Evolutionary conservation across 2,888 invertebrate species (phyloP), one percentile per base, ranked within the genome.

Genomic region (Coecobrya sp.): DNA sequence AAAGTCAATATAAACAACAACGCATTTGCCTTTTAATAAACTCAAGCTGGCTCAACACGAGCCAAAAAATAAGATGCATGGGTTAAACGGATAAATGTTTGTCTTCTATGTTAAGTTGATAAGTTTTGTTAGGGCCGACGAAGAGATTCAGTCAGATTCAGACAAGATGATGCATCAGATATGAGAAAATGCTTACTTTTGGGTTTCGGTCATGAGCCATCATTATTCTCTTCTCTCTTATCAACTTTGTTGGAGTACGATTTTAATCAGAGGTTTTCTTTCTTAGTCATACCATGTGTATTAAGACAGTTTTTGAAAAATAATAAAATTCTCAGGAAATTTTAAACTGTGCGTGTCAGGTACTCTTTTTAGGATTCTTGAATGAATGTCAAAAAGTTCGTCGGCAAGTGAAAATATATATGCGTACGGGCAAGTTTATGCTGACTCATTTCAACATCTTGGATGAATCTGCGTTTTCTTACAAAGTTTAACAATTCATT

Each of bases 201-300:
- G 27, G 73, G 27, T 86, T 73, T 62, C 73, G 55, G 73, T 86
- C 86, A 86, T 86, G 86, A 59, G 55, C 73, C 55, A 85, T 59
- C 52, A 76, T 49, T 76, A 45, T 73, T 19, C 19, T 49, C n/a
- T 49, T 49, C 25, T 68, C 45, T 19, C 19, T 84, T 59, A 62
- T 84, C 65, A 62, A 22, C 84, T 73, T 73, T 25, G 87, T 62
- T 62, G 45, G 65, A 22, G 22, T 49, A 49, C 25, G 62, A 65
- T 87, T 25, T 87, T 87, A 87, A 87, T 87, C 87, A 87, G 59
- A 68, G 45, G 86, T 22, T 86, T 86, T 49, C 86, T 70, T 73
- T 86, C 70, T 73, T 45, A 45, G 76, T 76, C 76, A 76, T 22
- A 45, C 30, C 10, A 59, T n/a, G n/a, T n/a, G n/a, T 36, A 36